Conservation (phyloP, 1,140 invertebrate species). For the Orussus abietinus region DNA sequence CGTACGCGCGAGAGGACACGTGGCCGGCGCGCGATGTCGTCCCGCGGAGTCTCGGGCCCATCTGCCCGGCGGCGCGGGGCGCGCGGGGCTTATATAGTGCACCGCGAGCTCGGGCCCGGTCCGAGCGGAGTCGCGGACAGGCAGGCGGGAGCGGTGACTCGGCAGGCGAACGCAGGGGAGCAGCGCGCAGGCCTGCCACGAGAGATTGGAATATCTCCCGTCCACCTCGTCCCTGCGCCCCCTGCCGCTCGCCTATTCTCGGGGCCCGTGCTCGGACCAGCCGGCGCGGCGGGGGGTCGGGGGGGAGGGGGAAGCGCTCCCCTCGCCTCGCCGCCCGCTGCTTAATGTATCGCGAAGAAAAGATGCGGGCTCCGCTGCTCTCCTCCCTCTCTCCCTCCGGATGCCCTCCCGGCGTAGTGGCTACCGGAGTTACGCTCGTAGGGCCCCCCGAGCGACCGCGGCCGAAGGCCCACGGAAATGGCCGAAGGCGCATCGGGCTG, state of each 20-base stretch:
- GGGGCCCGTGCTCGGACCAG: slow-evolving; percentile 1
- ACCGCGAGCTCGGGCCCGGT: too few species aligned
- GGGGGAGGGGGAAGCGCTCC: slow-evolving; percentile 13
- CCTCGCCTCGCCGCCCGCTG: slow-evolving; percentile 7
- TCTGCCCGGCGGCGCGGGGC: too few species aligned
- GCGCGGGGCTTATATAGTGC: too few species aligned
- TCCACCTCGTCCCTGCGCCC: slow-evolving; percentile 22
- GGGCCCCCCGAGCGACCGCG: slow-evolving; percentile 33
- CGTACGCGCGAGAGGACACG: too few species aligned
- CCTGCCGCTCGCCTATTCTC: slow-evolving; percentile 15
- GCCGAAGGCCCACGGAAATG: slow-evolving; percentile 31
- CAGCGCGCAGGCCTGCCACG: slow-evolving; percentile 36
- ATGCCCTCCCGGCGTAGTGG: slow-evolving; percentile 44
- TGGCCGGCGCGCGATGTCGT: too few species aligned
- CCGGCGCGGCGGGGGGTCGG: slow-evolving; percentile 1
- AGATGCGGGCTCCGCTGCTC: slow-evolving; percentile 28
- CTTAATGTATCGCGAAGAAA: slow-evolving; percentile 38
- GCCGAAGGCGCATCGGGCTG: slow-evolving; percentile 29
- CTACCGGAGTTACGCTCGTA: slow-evolving; percentile 54
- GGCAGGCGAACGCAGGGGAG: slow-evolving; percentile 24
- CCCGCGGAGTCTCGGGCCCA: too few species aligned
- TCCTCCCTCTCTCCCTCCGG: slow-evolving; percentile 8
- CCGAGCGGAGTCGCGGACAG: slow-evolving; percentile 5
- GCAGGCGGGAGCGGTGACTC: slow-evolving; percentile 30
- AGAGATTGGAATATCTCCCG: slow-evolving; percentile 52